phyloP scores from a whole-genome alignment of 2,797 vertebrate genomes.

The Tragopan temminckii region DNA sequence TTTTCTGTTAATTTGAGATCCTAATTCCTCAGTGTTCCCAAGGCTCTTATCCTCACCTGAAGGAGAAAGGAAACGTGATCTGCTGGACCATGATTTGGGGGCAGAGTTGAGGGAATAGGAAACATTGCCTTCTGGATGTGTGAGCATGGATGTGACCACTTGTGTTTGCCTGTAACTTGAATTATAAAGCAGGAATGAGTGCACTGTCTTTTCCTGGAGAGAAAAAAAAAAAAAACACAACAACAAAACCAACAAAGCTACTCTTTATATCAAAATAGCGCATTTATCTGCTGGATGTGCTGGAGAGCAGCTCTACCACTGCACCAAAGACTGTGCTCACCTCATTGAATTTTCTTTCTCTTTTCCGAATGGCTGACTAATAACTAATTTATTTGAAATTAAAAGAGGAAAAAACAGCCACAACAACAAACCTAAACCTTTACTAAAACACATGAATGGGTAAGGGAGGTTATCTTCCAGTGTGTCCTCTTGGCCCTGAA shows the following conservation, averaged over 20 bases:
- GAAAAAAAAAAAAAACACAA: background rate
- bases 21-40: background rate
- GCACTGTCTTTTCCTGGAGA: background rate
- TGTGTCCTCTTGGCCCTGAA: background rate
- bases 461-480: background rate
- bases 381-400: background rate
- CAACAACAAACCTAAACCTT: background rate
- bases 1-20: background rate
- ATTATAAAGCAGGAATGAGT: background rate
- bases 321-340: no score
- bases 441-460: background rate
- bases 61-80: background rate
- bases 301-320: background rate
- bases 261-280: fast-evolving
- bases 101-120: background rate
- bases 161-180: background rate
- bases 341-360: fast-evolving
- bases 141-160: background rate
- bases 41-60: background rate
- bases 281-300: background rate
- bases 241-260: no score
- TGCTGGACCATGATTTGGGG: fast-evolving
- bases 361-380: background rate
- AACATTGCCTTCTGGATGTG: fast-evolving
- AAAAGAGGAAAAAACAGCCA: fast-evolving